Percentiles rank a stretch among this genome's conserved stretches.
Evolutionary conservation across 2,113 vertebrate genomes (phyloP).

Genomic region (Oostethus manadensis): DNA sequence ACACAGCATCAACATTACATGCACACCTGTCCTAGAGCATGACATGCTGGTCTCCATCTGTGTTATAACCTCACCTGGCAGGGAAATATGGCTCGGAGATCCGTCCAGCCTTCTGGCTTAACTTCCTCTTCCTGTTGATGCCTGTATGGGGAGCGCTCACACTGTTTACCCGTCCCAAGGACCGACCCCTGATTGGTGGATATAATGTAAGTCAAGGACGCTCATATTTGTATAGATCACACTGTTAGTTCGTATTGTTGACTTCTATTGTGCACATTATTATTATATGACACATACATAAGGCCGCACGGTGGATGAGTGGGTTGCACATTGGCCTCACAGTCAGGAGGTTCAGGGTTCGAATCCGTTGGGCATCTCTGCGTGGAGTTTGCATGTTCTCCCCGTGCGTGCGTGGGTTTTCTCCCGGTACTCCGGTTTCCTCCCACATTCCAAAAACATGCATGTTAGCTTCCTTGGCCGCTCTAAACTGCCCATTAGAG

Average conservation of each 20-base stretch:
- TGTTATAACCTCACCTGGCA: conserved; percentile 39
- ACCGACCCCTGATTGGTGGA: conserved; percentile 46
- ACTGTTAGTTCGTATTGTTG: too few relatives aligned
- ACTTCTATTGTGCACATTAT: too few relatives aligned
- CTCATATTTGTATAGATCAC: conserved; percentile 3
- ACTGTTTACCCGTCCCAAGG: conserved; percentile 71
- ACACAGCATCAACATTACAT: conserved; percentile 43
- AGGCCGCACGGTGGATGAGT: too few relatives aligned
- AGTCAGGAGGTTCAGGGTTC: too few relatives aligned
- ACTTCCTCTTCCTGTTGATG: conserved; percentile 77
- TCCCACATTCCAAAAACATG: too few relatives aligned
- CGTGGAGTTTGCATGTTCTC: too few relatives aligned
- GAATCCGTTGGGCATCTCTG: too few relatives aligned
- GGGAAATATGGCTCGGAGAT: conserved; percentile 86
- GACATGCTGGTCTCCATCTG: conserved; percentile 10
- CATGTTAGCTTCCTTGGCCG: too few relatives aligned
- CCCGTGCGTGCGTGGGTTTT: too few relatives aligned
- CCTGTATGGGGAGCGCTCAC: conserved; percentile 70
- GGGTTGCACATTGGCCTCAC: too few relatives aligned
- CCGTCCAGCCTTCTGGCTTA: conserved; percentile 78
- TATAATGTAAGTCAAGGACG: conserved; percentile 67
- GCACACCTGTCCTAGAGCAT: neutral
- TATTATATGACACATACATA: neutral
- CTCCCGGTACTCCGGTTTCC: too few relatives aligned
- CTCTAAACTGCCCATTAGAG: too few relatives aligned